A percentile compares a stretch with the other conserved stretches of the same genome.
Conservation (phyloP, 2,888 invertebrate genomes). For the Nephrotoma appendiculata region DNA sequence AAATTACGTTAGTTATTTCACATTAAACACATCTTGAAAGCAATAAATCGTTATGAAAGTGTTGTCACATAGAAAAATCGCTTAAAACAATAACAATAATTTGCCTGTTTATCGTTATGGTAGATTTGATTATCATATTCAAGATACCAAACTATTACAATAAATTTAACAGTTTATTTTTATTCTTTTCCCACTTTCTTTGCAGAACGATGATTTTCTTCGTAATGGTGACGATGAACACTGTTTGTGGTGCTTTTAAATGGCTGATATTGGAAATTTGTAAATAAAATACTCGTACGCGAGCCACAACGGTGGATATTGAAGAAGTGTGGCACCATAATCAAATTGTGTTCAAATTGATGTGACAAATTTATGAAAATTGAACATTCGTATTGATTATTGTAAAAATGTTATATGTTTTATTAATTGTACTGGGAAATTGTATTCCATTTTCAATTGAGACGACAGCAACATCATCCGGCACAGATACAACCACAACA, state of each 20-base stretch:
- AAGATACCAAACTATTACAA: neutral
- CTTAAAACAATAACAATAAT: no score
- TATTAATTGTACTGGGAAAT: neutral
- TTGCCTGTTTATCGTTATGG: neutral
- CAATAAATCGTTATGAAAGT: no score
- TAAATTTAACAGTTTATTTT: neutral
- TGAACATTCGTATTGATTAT: neutral
- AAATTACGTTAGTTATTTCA: no score
- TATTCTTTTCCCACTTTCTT: neutral
- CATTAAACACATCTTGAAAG: no score
- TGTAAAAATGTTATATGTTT: neutral
- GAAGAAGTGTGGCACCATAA: neutral
- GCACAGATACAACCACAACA: neutral
- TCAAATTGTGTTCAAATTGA: neutral
- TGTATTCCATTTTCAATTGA: neutral
- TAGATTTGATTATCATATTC: neutral
- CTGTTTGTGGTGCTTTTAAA: neutral
- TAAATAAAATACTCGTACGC: neutral
- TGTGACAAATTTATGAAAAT: neutral
- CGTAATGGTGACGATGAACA: neutral
- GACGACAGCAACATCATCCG: neutral
- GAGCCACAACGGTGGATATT: neutral
- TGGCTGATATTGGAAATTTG: neutral
- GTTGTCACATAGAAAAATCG: no score
- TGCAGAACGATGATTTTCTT: neutral